A percentile compares a stretch with the other conserved stretches of the same genome.
phyloP scores from a whole-genome alignment of 53 echinoderm and acorn worm genomes.

The Holothuria leucospilota region DNA sequence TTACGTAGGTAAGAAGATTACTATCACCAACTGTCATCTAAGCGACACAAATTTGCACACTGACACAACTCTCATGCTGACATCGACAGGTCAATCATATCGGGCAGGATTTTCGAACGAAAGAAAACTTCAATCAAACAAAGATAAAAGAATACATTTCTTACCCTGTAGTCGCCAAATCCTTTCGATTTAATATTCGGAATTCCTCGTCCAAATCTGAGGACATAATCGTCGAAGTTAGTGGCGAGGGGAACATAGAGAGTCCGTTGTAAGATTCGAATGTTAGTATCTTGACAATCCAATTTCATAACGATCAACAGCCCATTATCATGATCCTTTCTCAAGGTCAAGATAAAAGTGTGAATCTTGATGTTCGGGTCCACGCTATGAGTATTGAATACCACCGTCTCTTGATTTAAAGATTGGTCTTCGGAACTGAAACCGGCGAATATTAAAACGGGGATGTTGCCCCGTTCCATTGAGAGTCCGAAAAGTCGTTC shows the following conservation, averaged over 20 bases:
- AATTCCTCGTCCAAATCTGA: conserved; percentile 84
- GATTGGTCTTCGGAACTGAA: conserved; percentile 5
- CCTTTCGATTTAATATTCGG: conserved; percentile 37
- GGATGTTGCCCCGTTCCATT: conserved; percentile 20
- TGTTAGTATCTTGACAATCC: not conserved
- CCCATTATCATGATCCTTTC: not conserved
- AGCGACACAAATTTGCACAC: no score
- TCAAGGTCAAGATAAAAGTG: conserved; percentile 1
- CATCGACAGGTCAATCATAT: no score
- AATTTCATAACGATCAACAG: not conserved
- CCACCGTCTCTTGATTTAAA: not conserved
- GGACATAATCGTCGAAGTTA: conserved; percentile 28
- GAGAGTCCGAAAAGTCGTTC: conserved; percentile 27
- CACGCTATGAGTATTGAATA: not conserved
- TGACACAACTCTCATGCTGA: no score
- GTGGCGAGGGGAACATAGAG: conserved; percentile 10
- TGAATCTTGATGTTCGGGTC: not conserved
- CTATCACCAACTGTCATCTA: no score
- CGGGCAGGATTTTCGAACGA: no score
- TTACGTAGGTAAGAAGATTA: no score
- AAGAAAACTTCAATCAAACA: no score
- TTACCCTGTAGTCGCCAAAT: conserved; percentile 84
- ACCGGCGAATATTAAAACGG: conserved; percentile 27
- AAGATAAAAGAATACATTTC: not conserved
- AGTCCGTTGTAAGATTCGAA: not conserved